Base-by-base conservation (phyloP, 2,797 vertebrate species). In the Xenentodon cancila region DNA sequence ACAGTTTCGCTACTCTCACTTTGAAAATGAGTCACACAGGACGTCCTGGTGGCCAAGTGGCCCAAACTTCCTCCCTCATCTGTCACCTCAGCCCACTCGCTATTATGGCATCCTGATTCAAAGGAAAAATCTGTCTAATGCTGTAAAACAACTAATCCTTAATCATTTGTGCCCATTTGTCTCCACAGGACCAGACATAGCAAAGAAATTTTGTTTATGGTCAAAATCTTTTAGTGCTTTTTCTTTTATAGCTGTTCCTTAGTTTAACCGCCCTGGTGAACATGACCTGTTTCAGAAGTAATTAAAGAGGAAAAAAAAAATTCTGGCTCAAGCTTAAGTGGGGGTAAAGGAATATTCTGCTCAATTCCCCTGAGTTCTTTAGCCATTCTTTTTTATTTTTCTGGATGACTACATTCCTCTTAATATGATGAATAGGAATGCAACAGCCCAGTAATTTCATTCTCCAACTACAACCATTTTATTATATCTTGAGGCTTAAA, bases 1-100 rank as follows among this genome's bases (percentile, higher is more conserved):
- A 58, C 77, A 71, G 71, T 64, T 82, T 78, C 66, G 53, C 71
- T 21, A 21, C 60, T 43, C 25, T 76, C 22, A 71, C 83, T 85
- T 88, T 86, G 77, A 85, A 80, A 82, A 74, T 52, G 48, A 79
- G 73, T 83, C 79, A 84, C 73, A 82, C 88, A 90, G 88, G 87
- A 91, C 27, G 51, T 89, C 72, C 78, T 79, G 77, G 63, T 79
- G 73, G 69, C 80, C 80, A 85, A 88, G 79, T 85, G 79, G 84
- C 62, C 80, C 61, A 43, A 71, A 82, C 86, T 89, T 91, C 83
- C 88, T 89, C 75, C 51, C 58, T 80, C 67, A 79, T 86, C 77
- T 82, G 75, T 82, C 88, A 85, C 85, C 79, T 88, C 42, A 9
- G 75, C 60, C 64, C 47, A 61, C 73, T 86, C 69, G 66, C 54